Conservation (phyloP, 1,140 invertebrate genomes). For the Hycleus cichorii region DNA sequence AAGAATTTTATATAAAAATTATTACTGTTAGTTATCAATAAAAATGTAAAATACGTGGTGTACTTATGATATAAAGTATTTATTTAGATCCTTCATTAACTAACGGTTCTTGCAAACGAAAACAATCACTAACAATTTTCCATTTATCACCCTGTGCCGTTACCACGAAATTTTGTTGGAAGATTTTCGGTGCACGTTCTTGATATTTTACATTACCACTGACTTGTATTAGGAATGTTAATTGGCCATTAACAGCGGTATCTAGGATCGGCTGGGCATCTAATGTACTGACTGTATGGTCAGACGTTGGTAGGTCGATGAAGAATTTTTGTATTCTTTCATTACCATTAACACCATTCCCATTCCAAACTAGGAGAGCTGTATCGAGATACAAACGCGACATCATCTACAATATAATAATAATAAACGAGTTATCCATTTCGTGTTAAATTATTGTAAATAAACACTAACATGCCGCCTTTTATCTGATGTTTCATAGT, state of each 20-base stretch:
- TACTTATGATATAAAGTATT: not conserved
- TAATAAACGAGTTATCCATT: not conserved
- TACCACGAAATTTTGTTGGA: constrained; percentile 75
- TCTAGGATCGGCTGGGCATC: constrained; percentile 67
- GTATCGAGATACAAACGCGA: constrained; percentile 70
- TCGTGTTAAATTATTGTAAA: constrained; percentile 5
- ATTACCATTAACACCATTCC: constrained; percentile 64
- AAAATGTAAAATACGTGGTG: not conserved
- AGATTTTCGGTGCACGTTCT: constrained; percentile 54
- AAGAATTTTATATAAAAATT: constrained; percentile 15
- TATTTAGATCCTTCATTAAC: constrained; percentile 11
- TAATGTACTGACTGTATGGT: constrained; percentile 60
- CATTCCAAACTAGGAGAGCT: constrained; percentile 79
- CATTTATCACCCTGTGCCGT: constrained; percentile 77
- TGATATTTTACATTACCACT: constrained; percentile 64
- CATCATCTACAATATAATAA: constrained; percentile 51
- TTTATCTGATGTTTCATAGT: constrained; percentile 75
- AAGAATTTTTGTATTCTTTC: constrained; percentile 73
- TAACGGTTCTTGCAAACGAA: constrained; percentile 57
- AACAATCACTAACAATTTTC: constrained; percentile 82
- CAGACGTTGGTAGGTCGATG: constrained; percentile 62
- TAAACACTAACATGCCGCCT: constrained; percentile 61
- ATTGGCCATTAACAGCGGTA: constrained; percentile 53
- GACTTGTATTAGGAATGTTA: constrained; percentile 67
- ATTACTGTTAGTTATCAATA: not conserved